These are phyloP conservation scores for Pissodes strobi DNA, from an alignment of 1,140 invertebrate genomes.

Conservation along the genomic window DNA sequence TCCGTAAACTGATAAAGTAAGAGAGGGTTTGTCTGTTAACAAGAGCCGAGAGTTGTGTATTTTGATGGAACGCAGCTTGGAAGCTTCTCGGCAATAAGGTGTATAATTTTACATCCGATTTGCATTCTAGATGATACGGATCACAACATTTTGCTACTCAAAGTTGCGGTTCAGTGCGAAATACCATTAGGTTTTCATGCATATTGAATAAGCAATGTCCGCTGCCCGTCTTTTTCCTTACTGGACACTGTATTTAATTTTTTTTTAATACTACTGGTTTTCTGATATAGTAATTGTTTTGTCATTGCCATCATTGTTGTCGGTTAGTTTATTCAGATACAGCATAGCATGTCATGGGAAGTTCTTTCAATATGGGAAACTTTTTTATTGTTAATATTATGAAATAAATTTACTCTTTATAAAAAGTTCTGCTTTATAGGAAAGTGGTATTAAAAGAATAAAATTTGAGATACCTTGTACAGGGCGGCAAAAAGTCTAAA, in stretches of 20 bases:
- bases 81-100: conserved; percentile 48
- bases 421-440: too few relatives aligned
- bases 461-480: too few relatives aligned
- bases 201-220: conserved; percentile 51
- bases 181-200: conserved; percentile 55
- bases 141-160: conserved; percentile 51
- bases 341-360: too few relatives aligned
- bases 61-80: conserved; percentile 36
- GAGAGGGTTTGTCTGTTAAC: conserved; percentile 31
- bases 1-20: conserved; percentile 30
- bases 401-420: too few relatives aligned
- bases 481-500: too few relatives aligned
- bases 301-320: neutral
- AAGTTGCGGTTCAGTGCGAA: conserved; percentile 51
- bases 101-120: conserved; percentile 55
- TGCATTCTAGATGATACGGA: conserved; percentile 54
- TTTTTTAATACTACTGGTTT: neutral
- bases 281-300: neutral
- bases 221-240: conserved; percentile 7
- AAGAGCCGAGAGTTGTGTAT: conserved; percentile 34
- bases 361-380: too few relatives aligned
- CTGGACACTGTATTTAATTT: neutral
- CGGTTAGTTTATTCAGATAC: neutral
- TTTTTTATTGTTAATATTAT: too few relatives aligned
- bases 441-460: too few relatives aligned